These are phyloP conservation scores for Laothoe populi DNA, from an alignment of 2,888 invertebrate species.

Conservation along the genomic window DNA sequence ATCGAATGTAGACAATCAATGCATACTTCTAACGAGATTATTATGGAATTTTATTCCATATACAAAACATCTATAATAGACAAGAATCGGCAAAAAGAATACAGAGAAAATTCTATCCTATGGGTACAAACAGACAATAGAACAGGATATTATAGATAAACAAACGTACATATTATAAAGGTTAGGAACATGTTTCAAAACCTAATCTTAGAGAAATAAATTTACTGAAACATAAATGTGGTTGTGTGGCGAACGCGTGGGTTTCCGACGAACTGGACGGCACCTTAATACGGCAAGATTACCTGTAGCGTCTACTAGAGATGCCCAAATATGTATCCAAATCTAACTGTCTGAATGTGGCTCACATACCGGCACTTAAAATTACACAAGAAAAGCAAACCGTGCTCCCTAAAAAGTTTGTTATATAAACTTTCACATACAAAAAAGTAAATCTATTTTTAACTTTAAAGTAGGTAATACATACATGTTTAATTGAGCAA, in stretches of 20 bases:
- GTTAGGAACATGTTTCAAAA: constrained; percentile 62
- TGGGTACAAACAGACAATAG: constrained; percentile 46
- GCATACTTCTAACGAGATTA: constrained; percentile 10
- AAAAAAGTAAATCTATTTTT: constrained; percentile 63
- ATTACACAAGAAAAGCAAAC: constrained; percentile 80
- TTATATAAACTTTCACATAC: constrained; percentile 68
- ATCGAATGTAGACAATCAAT: constrained; percentile 11
- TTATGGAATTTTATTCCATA: constrained; percentile 70
- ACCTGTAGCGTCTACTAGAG: constrained; percentile 31
- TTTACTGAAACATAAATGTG: constrained; percentile 26
- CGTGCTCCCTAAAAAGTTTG: constrained; percentile 80
- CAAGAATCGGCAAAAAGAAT: constrained; percentile 46
- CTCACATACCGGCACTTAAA: constrained; percentile 54
- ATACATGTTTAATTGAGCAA: constrained; percentile 80
- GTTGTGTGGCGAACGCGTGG: constrained; percentile 40
- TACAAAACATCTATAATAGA: constrained; percentile 41
- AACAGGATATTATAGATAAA: constrained; percentile 54
- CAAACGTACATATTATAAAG: constrained; percentile 55
- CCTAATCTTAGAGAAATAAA: constrained; percentile 41
- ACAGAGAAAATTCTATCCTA: constrained; percentile 44
- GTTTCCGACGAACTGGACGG: constrained; percentile 67
- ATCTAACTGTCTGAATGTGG: constrained; percentile 7
- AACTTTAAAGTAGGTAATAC: constrained; percentile 66
- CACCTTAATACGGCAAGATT: constrained; percentile 55
- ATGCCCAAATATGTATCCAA: constrained; percentile 10